Conservation (phyloP, 2,797 vertebrate genomes). For the Chloroceryle amazona region DNA sequence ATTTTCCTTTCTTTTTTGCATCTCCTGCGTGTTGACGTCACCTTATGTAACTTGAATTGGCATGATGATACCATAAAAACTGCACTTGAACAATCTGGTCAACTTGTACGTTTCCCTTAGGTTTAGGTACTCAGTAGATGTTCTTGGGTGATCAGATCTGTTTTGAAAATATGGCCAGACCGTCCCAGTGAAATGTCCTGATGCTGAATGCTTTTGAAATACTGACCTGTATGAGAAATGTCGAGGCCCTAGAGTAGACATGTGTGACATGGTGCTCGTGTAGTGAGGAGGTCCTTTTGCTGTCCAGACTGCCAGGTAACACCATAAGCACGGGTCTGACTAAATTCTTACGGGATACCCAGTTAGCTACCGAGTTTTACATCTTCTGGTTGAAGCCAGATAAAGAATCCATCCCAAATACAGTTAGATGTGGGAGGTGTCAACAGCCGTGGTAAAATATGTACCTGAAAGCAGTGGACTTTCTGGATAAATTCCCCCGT, state of each 20-base stretch:
- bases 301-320: background rate
- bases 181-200: background rate
- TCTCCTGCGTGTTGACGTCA: background rate
- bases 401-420: background rate
- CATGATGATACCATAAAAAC: background rate
- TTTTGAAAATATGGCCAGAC: background rate
- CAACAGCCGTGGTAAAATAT: background rate
- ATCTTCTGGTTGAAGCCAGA: background rate
- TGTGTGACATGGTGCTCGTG: background rate
- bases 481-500: background rate
- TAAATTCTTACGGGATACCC: background rate
- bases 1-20: background rate
- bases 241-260: background rate
- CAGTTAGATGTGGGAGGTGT: background rate
- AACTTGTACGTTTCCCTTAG: background rate
- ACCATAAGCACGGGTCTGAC: background rate
- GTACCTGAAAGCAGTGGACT: background rate
- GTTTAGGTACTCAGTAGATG: background rate
- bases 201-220: background rate
- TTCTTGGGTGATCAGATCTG: background rate
- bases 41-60: background rate
- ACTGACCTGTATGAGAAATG: fast-evolving
- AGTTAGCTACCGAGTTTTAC: background rate
- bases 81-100: background rate
- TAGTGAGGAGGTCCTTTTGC: background rate